Percentiles rank a stretch among this genome's conserved stretches.
Evolutionary conservation across 2,888 invertebrate genomes (phyloP).

Genomic region (Sisyra terminalis): DNA sequence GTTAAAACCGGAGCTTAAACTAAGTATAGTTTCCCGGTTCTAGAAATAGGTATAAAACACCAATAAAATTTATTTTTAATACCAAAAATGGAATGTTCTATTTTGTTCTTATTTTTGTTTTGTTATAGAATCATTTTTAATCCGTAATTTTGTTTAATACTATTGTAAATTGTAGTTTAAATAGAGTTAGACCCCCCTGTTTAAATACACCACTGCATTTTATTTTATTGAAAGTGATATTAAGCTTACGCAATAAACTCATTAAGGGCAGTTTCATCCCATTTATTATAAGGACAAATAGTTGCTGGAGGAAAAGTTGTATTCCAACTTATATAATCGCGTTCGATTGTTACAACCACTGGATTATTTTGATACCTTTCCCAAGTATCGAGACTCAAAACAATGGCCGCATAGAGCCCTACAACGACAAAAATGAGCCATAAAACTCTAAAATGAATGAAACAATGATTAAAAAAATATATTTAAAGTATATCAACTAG

Average conservation of each 20-base stretch:
- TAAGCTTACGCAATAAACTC: conserved; percentile 33
- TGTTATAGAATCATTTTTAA: no score
- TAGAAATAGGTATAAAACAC: no score
- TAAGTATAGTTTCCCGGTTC: no score
- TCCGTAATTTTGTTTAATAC: no score
- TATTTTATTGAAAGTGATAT: no score
- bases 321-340: conserved; percentile 54
- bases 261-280: conserved; percentile 36
- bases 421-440: conserved; percentile 37
- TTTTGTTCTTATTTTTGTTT: no score
- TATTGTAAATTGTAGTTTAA: neutral
- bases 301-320: conserved; percentile 53
- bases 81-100: no score
- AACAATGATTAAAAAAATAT: neutral
- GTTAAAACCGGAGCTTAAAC: no score
- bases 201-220: neutral
- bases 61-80: no score
- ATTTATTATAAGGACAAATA: conserved; percentile 40
- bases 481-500: neutral
- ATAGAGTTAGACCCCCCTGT: neutral
- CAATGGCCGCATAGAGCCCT: conserved; percentile 35
- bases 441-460: conserved; percentile 27
- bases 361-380: conserved; percentile 49
- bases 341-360: conserved; percentile 56
- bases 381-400: conserved; percentile 42